These are phyloP conservation scores for Ibidorhyncha struthersii DNA, from an alignment of 2,113 vertebrate species.

Conservation along the genomic window DNA sequence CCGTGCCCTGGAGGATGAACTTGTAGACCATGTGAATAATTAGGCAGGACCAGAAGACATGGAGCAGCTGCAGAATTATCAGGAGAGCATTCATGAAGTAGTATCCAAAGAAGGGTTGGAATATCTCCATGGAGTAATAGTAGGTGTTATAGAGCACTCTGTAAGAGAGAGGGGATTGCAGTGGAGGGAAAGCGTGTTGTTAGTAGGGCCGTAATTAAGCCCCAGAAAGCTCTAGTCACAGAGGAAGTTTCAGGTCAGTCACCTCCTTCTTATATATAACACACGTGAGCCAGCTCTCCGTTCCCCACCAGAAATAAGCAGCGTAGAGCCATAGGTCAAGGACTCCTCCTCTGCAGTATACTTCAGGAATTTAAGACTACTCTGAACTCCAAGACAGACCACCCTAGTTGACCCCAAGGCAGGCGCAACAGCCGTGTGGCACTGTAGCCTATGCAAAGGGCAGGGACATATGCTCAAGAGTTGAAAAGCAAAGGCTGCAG, in stretches of 20 bases:
- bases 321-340: neutral
- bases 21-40: conserved; percentile 90
- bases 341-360: neutral
- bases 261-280: neutral
- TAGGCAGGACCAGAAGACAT: conserved; percentile 91
- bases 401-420: neutral
- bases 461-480: neutral
- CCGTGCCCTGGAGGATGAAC: conserved; percentile 84
- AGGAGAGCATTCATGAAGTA: conserved; percentile 89
- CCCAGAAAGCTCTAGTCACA: neutral
- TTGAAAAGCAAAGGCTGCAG: neutral
- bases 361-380: neutral
- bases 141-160: conserved; percentile 83
- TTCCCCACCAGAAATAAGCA: neutral
- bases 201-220: neutral
- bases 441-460: neutral
- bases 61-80: conserved; percentile 83
- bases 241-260: neutral
- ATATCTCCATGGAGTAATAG: conserved; percentile 78
- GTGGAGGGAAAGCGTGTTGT: neutral
- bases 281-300: neutral
- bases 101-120: conserved; percentile 85
- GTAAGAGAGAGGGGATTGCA: neutral
- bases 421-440: neutral
- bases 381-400: neutral